Evolutionary conservation across 2,888 invertebrate genomes (phyloP).

Genomic region (Automeris io): DNA sequence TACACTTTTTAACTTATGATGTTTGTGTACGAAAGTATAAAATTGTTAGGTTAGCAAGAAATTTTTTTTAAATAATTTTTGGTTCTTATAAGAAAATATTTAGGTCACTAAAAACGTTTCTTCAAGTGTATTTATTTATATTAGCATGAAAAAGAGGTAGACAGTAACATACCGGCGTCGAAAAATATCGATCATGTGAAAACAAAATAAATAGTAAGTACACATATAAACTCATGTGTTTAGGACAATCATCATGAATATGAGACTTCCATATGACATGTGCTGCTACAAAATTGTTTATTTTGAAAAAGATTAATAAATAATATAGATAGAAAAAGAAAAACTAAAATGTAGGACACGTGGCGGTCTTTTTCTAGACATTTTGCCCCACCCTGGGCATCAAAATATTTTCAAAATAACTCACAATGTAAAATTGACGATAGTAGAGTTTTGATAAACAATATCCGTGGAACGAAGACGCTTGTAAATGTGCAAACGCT

Average conservation of each 20-base stretch:
- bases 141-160: conserved; percentile 10
- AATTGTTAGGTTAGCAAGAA: too few species aligned
- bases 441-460: conserved; percentile 42
- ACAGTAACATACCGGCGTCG: conserved; percentile 25
- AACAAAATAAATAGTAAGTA: conserved; percentile 31
- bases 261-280: conserved; percentile 6
- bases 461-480: conserved; percentile 36
- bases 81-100: too few species aligned
- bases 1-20: too few species aligned
- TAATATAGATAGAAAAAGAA: conserved; percentile 29
- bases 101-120: too few species aligned
- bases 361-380: conserved; percentile 64
- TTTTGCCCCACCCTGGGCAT: conserved; percentile 68
- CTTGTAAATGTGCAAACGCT: conserved; percentile 39
- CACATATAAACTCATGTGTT: background rate
- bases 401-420: conserved; percentile 55
- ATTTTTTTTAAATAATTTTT: too few species aligned
- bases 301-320: conserved; percentile 12
- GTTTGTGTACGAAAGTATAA: too few species aligned
- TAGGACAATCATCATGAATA: conserved; percentile 7
- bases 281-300: conserved; percentile 8
- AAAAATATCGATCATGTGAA: conserved; percentile 49
- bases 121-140: background rate
- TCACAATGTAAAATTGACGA: conserved; percentile 48
- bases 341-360: conserved; percentile 65